Evolutionary conservation across 2,888 invertebrate genomes (phyloP).

Genomic region (Saturnia pavonia): DNA sequence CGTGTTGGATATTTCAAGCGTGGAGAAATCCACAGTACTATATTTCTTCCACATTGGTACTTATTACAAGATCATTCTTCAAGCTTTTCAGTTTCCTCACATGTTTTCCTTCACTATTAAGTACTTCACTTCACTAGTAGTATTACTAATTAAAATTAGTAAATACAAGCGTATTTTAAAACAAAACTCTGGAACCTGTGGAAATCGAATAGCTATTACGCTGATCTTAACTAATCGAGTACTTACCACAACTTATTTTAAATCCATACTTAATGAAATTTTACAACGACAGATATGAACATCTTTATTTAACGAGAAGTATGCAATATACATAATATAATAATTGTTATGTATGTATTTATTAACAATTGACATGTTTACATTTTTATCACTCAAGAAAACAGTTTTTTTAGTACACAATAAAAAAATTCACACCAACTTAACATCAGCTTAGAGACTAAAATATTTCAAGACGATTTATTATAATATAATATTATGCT

Average conservation of each 20-base stretch:
- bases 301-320: not conserved
- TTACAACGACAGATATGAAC: not conserved
- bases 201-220: no score
- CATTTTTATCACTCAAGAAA: not conserved
- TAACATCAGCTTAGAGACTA: not conserved
- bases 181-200: no score
- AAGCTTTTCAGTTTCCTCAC: no score
- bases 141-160: no score
- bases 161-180: no score
- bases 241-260: not conserved
- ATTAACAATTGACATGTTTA: constrained; percentile 6
- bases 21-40: no score
- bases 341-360: not conserved
- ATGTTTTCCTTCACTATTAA: no score
- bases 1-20: no score
- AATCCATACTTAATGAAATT: not conserved
- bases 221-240: no score
- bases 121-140: no score
- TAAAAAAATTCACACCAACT: not conserved
- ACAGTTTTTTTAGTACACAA: not conserved
- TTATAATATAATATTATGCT: not conserved
- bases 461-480: not conserved
- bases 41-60: no score
- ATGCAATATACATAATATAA: not conserved
- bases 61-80: no score